phyloP scores from a whole-genome alignment of 2,113 vertebrate species.

The Dicentrarchus labrax region DNA sequence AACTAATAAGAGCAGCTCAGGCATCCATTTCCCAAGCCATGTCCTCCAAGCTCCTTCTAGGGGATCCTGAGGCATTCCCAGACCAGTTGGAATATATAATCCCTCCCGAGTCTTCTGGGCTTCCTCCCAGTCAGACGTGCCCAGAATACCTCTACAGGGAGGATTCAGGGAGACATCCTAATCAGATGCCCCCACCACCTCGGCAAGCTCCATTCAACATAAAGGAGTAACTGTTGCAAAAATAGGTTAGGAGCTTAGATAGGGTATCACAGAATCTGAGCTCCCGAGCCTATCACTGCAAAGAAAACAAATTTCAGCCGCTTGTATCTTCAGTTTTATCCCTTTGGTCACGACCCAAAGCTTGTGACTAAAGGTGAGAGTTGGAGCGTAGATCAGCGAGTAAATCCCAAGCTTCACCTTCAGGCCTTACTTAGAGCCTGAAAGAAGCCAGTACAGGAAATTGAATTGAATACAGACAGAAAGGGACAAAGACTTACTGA shows the following conservation, averaged over 20 bases:
- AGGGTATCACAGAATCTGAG: conserved; percentile 52
- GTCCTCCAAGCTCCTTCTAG: conserved; percentile 42
- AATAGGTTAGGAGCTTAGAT: conserved; percentile 53
- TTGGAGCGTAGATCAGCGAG: conserved; percentile 26
- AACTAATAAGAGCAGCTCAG: conserved; percentile 20
- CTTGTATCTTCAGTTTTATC: conserved; percentile 54
- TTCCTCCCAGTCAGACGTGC: conserved; percentile 61
- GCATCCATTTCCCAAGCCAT: conserved; percentile 21
- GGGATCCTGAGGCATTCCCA: conserved; percentile 52
- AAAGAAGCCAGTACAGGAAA: conserved; percentile 2
- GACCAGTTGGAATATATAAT: conserved; percentile 59
- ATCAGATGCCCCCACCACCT: conserved; percentile 62
- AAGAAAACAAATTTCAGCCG: conserved; percentile 55
- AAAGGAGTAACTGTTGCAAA: conserved; percentile 53
- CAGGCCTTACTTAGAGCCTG: conserved; percentile 11
- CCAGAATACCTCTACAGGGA: conserved; percentile 51
- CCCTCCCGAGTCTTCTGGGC: conserved; percentile 46
- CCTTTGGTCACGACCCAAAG: conserved; percentile 51
- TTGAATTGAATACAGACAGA: background rate
- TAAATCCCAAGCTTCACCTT: conserved; percentile 34
- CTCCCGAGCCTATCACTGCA: conserved; percentile 20
- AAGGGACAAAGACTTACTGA: background rate
- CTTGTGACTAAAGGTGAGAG: conserved; percentile 49
- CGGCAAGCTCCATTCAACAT: conserved; percentile 43
- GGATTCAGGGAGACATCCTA: conserved; percentile 60